phyloP scores from a whole-genome alignment of 1,140 invertebrate genomes.

The Drosophila grimshawi region DNA sequence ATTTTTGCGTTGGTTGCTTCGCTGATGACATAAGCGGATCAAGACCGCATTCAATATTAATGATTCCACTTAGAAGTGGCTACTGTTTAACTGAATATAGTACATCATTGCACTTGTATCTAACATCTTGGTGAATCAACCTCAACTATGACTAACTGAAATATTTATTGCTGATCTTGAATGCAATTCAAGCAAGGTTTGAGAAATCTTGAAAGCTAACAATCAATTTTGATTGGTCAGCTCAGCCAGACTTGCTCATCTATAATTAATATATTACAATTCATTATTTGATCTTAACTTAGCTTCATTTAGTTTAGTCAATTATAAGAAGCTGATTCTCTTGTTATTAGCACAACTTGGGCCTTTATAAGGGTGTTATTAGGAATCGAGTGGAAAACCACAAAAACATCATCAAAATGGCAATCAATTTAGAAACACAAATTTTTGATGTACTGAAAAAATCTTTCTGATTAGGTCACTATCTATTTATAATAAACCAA shows the following conservation, averaged over 20 bases:
- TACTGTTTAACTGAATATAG: constrained; percentile 12
- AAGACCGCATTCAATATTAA: constrained; percentile 37
- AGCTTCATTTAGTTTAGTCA: neutral
- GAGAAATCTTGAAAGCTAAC: neutral
- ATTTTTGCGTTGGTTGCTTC: constrained; percentile 33
- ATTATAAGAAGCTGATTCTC: too few species aligned
- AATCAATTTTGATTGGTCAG: constrained; percentile 30
- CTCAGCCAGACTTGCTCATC: neutral
- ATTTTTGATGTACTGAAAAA: too few species aligned
- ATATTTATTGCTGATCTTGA: constrained; percentile 25
- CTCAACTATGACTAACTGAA: constrained; percentile 8
- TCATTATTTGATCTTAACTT: neutral
- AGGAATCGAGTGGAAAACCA: too few species aligned
- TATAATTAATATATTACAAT: constrained; percentile 33
- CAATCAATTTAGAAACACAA: too few species aligned
- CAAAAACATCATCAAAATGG: too few species aligned
- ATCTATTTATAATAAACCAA: too few species aligned
- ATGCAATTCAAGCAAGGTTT: neutral
- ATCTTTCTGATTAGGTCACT: too few species aligned
- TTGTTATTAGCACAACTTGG: neutral
- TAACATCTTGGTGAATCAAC: neutral
- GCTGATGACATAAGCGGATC: constrained; percentile 41
- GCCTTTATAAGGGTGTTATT: too few species aligned
- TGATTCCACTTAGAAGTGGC: constrained; percentile 5
- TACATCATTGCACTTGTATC: constrained; percentile 10